A percentile compares a stretch with the other conserved stretches of the same genome.
phyloP scores from a whole-genome alignment of 2,797 vertebrate genomes.

The Passerculus sandwichensis region DNA sequence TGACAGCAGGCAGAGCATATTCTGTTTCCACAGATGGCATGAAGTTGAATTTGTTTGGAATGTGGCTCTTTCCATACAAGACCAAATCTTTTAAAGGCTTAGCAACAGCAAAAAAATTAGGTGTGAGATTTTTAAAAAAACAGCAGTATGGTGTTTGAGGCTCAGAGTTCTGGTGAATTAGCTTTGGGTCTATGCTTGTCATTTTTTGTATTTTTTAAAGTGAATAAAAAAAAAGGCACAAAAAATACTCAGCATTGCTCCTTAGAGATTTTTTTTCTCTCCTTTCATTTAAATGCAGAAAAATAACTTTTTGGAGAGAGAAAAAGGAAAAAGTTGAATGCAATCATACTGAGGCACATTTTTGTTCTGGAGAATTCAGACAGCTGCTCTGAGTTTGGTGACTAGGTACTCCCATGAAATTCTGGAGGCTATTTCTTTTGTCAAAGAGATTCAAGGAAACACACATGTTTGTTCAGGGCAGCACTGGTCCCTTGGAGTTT shows the following conservation, averaged over 20 bases:
- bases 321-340: neutral
- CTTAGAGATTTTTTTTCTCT: neutral
- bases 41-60: neutral
- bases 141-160: neutral
- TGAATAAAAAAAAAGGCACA: neutral
- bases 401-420: neutral
- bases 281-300: neutral
- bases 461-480: neutral
- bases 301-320: neutral
- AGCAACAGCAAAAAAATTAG: neutral
- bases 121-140: neutral
- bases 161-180: neutral
- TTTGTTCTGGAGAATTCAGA: neutral
- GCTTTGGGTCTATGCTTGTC: neutral
- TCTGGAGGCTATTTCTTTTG: neutral
- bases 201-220: neutral
- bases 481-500: neutral
- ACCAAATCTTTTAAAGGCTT: neutral
- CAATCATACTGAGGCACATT: neutral
- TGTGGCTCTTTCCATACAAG: neutral
- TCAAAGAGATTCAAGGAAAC: neutral
- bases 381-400: neutral
- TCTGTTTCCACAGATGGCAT: slow-evolving; percentile 1
- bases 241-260: neutral
- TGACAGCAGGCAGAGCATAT: neutral